Conservation (phyloP, 1,140 invertebrate species). For the Trachelipus rathkii region DNA sequence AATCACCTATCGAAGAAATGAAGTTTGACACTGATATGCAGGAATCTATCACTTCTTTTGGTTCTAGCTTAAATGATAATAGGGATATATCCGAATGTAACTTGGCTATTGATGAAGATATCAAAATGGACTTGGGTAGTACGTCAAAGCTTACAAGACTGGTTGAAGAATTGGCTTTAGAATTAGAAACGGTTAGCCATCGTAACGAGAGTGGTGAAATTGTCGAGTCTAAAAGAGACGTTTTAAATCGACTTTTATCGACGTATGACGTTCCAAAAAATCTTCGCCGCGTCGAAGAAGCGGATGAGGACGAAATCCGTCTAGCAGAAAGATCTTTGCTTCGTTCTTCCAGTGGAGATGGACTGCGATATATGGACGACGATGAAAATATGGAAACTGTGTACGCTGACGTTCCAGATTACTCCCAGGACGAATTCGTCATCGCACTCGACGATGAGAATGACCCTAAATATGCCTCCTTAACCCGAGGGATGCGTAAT, state of each 20-base stretch:
- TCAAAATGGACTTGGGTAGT: neutral
- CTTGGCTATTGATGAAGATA: neutral
- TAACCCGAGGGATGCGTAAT: constrained; percentile 35
- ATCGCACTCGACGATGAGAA: constrained; percentile 45
- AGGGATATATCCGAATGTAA: neutral
- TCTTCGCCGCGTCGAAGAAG: constrained; percentile 40
- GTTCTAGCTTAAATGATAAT: neutral
- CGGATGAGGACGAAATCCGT: constrained; percentile 33
- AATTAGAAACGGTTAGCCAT: constrained; percentile 39
- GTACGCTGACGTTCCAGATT: constrained; percentile 43
- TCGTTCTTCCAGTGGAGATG: constrained; percentile 35
- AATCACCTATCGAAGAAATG: neutral
- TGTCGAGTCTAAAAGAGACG: constrained; percentile 38
- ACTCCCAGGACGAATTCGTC: constrained; percentile 44
- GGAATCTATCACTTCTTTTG: neutral
- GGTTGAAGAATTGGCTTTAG: constrained; percentile 42
- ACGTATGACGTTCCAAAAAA: constrained; percentile 44
- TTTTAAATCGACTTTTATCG: constrained; percentile 36
- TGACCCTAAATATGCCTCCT: constrained; percentile 40
- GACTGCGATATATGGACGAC: constrained; percentile 40
- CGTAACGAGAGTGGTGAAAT: constrained; percentile 16
- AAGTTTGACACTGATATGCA: constrained; percentile 5
- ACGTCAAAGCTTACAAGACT: constrained; percentile 25
- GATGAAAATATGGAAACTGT: constrained; percentile 44
- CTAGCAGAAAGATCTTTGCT: constrained; percentile 36